Conservation (phyloP, 2,113 vertebrate genomes). For the Forbesichthys agassizii region DNA sequence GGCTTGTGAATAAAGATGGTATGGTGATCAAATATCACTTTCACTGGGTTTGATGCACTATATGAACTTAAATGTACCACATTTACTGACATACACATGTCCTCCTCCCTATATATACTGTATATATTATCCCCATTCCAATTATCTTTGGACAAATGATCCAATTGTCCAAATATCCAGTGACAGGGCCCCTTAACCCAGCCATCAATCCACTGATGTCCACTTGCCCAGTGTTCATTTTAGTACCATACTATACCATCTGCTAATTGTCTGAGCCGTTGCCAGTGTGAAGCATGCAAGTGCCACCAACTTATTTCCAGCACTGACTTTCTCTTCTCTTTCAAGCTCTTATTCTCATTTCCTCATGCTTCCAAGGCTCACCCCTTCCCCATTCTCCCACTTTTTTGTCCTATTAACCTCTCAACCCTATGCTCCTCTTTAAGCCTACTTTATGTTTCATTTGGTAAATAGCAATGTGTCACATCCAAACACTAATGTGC, state of each 20-base stretch:
- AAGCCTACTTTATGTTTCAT: background rate
- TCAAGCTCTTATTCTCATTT: background rate
- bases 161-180: background rate
- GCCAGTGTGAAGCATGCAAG: no score
- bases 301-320: no score
- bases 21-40: slow-evolving; percentile 36
- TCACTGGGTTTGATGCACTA: slow-evolving; percentile 33
- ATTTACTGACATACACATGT: slow-evolving; percentile 49
- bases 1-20: slow-evolving; percentile 20
- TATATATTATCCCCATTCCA: slow-evolving; percentile 18
- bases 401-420: no score
- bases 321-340: no score
- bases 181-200: no score
- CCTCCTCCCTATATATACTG: slow-evolving; percentile 7
- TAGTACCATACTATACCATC: no score
- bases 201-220: no score
- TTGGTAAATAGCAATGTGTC: background rate
- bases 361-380: background rate
- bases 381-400: no score
- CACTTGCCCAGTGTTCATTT: no score
- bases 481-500: background rate
- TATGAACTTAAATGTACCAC: slow-evolving; percentile 38
- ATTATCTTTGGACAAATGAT: slow-evolving; percentile 10
- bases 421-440: slow-evolving; percentile 10
- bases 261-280: no score